Base-by-base conservation (phyloP, 2,797 vertebrate genomes). In the Gymnopithys bicolor region DNA sequence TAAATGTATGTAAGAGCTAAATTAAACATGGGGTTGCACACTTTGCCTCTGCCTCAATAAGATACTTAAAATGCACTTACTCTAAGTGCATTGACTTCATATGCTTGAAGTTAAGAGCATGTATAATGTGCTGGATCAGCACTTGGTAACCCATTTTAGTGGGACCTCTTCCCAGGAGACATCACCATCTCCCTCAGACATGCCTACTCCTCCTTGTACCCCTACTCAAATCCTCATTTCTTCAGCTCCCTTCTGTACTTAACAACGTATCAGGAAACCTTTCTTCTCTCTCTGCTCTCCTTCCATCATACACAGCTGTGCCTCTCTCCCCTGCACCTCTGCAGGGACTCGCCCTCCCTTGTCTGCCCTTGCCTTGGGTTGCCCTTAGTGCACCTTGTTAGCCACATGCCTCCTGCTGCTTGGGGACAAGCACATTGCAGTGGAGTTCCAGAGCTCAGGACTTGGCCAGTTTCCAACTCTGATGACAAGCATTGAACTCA, bases 341-440 rank as follows among this genome's bases (percentile, higher is more conserved):
- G 3, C 0, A 68, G 14, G 14, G 18, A 9, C 7, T 71, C 27
- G 7, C 11, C 13, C 13, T 45, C 24, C 55, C 19, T 11, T 35
- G 46, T 7, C 7, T 39, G 28, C 52, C 52, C 30, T 52, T 52
- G 28, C 51, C 28, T 32, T 53, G 30, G 52, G 30, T 19, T 53
- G 30, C 10, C 52, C 13, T 32, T 21, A 30, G 52, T 53, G 52
- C 2, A 10, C 25, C 33, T 35, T 24, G 19, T 10, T 17, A 75
- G 37, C 17, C 33, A 13, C 1, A 0, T 10, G 9, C 15, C 35
- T 70, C n/a, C 43, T 2, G 0, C 30, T 46, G 14, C 30, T 1
- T 48, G 60, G 28, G 48, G 27, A 64, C 1, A 1, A 41, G 21
- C 0, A 0, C 3, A 15, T 17, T 58, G 53, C 24, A 84, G 39